These are phyloP conservation scores for Glomeris marginata DNA, from an alignment of 2,888 invertebrate species.

Conservation along the genomic window DNA sequence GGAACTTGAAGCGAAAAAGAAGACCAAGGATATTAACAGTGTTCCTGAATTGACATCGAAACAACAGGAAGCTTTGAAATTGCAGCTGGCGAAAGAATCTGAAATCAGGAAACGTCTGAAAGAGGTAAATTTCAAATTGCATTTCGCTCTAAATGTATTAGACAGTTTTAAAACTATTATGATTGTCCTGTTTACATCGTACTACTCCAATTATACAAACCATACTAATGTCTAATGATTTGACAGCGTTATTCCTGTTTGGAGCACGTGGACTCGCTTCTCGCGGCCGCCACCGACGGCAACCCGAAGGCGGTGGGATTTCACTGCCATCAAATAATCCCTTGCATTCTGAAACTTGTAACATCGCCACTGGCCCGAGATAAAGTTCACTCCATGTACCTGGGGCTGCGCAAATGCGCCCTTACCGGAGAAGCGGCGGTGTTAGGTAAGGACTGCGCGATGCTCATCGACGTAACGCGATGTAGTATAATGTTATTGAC, in stretches of 20 bases:
- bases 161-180: no score
- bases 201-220: slow-evolving; percentile 1
- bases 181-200: no score
- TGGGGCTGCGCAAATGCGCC: slow-evolving; percentile 43
- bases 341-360: slow-evolving; percentile 45
- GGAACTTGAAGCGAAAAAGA: slow-evolving; percentile 78
- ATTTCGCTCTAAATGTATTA: neutral
- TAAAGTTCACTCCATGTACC: slow-evolving; percentile 43
- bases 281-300: slow-evolving; percentile 31
- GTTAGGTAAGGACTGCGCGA: slow-evolving; percentile 22
- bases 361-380: slow-evolving; percentile 65
- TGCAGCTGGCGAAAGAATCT: slow-evolving; percentile 70
- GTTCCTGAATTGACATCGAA: slow-evolving; percentile 62
- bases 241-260: neutral
- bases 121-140: slow-evolving; percentile 30
- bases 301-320: slow-evolving; percentile 38
- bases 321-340: slow-evolving; percentile 42
- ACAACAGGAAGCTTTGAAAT: slow-evolving; percentile 79
- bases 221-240: neutral
- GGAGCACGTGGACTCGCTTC: slow-evolving; percentile 25
- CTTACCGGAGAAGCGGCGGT: slow-evolving; percentile 28
- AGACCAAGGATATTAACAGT: slow-evolving; percentile 32
- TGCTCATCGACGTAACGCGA: no score
- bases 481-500: no score
- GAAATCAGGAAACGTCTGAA: slow-evolving; percentile 53